Evolutionary conservation across 1,140 invertebrate genomes (phyloP), one percentile per base, ranked within the genome.

Genomic region (Diuraphis noxia): DNA sequence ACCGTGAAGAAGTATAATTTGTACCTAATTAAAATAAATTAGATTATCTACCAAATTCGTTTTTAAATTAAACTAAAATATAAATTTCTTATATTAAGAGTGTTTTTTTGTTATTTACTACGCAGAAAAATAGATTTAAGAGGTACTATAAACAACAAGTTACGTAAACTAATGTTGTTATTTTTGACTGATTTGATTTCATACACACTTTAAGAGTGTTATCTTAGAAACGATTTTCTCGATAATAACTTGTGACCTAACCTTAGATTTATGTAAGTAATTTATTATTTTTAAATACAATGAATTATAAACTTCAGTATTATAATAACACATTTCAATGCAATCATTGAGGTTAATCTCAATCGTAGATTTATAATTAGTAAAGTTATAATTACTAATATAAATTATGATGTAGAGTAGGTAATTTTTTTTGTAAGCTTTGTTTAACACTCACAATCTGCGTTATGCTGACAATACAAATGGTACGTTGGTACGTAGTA

Each of bases 401-500:
- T 72, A 72, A 72, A 72, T 72, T 63, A 63, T 72, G 19, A 72
- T 72, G n/a, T n/a, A 17, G n/a, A 72, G n/a, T 72, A 72, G 56
- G 56, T 72, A 63, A 3, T n/a, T 63, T 63, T 63, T n/a, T 72
- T 72, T 72, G 56, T 72, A n/a, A 72, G 56, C 56, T 72, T 72
- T 72, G n/a, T n/a, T n/a, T 17, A 34, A 13, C 30, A n/a, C 13
- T 72, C 10, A 72, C 56, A 72, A 72, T 72, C 56, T 72, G 34
- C 30, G 4, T n/a, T 72, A 1, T 72, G 17, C 56, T 13, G 17
- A 72, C 56, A 72, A 72, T 72, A 72, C n/a, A 72, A 72, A 72
- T 72, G 56, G 56, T n/a, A 72, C 56, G 56, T 72, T 72, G 56
- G 56, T n/a, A 72, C 56, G 56, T 72, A 72, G 56, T 72, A 72